These are phyloP conservation scores for Mycalesis mineus DNA, from an alignment of 2,888 invertebrate genomes.

Conservation along the genomic window DNA sequence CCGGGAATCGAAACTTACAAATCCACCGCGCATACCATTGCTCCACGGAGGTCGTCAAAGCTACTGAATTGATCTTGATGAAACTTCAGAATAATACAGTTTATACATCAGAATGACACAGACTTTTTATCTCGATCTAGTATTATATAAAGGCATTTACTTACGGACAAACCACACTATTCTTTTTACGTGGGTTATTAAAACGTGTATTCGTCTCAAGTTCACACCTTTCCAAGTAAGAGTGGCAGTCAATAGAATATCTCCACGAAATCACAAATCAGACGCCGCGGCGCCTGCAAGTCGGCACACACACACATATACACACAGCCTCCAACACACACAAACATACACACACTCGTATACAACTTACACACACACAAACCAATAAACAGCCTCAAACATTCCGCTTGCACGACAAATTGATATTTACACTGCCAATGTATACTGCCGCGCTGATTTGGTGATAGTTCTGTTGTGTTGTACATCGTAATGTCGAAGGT, in stretches of 20 bases:
- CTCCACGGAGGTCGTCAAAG: too few relatives aligned
- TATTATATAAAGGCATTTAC: too few relatives aligned
- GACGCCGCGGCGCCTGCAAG: slow-evolving; percentile 14
- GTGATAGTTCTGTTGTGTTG: too few relatives aligned
- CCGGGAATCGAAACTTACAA: too few relatives aligned
- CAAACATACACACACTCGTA: background rate
- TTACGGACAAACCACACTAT: too few relatives aligned
- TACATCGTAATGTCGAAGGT: too few relatives aligned
- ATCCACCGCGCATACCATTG: too few relatives aligned
- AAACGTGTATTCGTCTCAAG: background rate
- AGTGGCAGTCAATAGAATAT: background rate
- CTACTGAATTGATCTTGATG: too few relatives aligned
- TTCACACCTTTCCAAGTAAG: background rate
- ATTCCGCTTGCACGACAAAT: background rate
- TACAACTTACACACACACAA: background rate
- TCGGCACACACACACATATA: slow-evolving; percentile 5
- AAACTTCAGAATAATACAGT: too few relatives aligned
- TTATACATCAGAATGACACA: too few relatives aligned
- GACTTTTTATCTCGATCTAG: too few relatives aligned
- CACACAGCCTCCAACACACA: background rate
- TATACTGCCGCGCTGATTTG: too few relatives aligned
- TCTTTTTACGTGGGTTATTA: background rate
- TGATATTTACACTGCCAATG: background rate
- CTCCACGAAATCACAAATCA: background rate
- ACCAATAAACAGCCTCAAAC: background rate